Evolutionary conservation across 2,888 invertebrate genomes (phyloP).

Genomic region (Drosophila histrio): DNA sequence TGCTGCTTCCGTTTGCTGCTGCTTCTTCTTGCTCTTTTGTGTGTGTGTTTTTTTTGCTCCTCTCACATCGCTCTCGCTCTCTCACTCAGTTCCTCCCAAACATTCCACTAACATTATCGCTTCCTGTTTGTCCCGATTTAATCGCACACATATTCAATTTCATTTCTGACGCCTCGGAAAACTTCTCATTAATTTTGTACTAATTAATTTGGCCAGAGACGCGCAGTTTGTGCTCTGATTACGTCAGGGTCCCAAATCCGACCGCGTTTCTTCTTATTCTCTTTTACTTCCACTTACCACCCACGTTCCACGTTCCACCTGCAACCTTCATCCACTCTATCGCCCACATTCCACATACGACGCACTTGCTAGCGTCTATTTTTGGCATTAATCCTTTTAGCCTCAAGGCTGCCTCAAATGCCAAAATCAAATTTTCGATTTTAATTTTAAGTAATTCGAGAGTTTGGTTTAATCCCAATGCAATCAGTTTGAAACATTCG

Average conservation of each 20-base stretch:
- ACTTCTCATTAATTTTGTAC: conserved; percentile 43
- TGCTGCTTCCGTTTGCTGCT: background rate
- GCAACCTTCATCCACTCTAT: background rate
- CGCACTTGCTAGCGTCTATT: conserved; percentile 22
- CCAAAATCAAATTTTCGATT: background rate
- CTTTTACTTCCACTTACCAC: background rate
- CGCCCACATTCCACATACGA: background rate
- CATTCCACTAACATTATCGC: conserved; percentile 2
- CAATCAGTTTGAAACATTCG: background rate
- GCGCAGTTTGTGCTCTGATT: conserved; percentile 33
- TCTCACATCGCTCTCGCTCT: conserved; percentile 3
- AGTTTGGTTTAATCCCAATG: background rate
- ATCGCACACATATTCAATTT: conserved; percentile 45
- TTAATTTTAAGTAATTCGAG: conserved; percentile 2
- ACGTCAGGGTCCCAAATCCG: conserved; percentile 41
- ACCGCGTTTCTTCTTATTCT: background rate
- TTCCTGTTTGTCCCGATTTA: conserved; percentile 29
- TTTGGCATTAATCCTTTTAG: conserved; percentile 30
- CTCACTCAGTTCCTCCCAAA: too few relatives aligned
- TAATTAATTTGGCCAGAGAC: conserved; percentile 46
- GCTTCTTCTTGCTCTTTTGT: background rate
- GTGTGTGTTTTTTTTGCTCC: conserved; percentile 6
- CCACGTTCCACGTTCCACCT: background rate
- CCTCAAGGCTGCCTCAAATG: background rate
- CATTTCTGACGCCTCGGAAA: conserved; percentile 32